Evolutionary conservation across 30 jellyfish, hydroid and myxozoan species (phyloP).

Genomic region (Rhopilema esculentum): DNA sequence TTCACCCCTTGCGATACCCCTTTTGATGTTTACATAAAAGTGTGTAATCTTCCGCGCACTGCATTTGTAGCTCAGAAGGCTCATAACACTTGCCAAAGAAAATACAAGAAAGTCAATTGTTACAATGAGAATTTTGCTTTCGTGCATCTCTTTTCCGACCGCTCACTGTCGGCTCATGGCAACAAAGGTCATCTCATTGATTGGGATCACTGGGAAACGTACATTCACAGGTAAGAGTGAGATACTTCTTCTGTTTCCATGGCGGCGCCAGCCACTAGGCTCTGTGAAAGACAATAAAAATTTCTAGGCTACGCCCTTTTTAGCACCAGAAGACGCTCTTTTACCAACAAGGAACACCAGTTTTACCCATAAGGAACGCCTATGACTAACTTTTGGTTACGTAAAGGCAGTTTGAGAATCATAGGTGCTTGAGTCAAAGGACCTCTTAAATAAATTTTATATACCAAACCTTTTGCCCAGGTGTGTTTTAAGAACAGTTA

Average conservation of each 20-base stretch:
- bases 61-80: slow-evolving; percentile 26
- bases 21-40: background rate
- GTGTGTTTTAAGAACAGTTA: no score
- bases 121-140: slow-evolving; percentile 10
- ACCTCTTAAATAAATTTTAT: no score
- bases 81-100: slow-evolving; percentile 37
- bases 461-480: no score
- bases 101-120: slow-evolving; percentile 68
- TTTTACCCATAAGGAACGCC: no score
- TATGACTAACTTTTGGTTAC: no score
- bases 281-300: no score
- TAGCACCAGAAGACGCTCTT: no score
- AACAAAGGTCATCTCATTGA: slow-evolving; percentile 58
- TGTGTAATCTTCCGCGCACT: background rate
- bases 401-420: no score
- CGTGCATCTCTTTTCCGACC: slow-evolving; percentile 33
- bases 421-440: no score
- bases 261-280: no score
- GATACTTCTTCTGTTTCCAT: background rate
- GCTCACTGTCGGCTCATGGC: background rate
- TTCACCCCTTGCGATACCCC: background rate
- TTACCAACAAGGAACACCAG: no score
- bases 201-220: slow-evolving; percentile 51
- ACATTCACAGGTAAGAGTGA: slow-evolving; percentile 63
- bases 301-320: no score